Conservation (phyloP, 1,140 invertebrate species). For the Caenorhabditis latens region DNA sequence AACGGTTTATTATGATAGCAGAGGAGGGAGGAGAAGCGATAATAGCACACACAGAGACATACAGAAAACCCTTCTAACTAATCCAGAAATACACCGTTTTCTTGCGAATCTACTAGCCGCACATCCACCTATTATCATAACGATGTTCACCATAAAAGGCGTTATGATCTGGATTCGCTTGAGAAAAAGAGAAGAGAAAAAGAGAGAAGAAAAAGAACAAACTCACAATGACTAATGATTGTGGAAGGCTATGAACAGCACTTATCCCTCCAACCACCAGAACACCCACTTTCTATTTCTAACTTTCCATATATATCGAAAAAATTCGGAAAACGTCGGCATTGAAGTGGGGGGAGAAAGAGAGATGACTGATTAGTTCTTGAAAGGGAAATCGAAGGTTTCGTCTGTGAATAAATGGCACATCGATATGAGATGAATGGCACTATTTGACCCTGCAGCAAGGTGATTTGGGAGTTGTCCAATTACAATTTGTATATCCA, state of each 20-base stretch:
- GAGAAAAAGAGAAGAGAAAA: constrained; percentile 50
- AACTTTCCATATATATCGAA: constrained; percentile 47
- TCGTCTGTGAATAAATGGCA: background rate
- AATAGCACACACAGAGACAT: constrained; percentile 2
- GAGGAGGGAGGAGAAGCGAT: background rate
- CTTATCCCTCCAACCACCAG: constrained; percentile 1
- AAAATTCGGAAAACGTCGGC: constrained; percentile 42
- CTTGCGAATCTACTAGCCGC: background rate
- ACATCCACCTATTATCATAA: constrained; percentile 55
- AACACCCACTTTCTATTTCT: constrained; percentile 31
- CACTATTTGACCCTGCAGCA: constrained; percentile 32
- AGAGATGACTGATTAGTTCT: constrained; percentile 46
- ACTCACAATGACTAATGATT: constrained; percentile 56
- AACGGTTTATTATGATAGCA: constrained; percentile 33
- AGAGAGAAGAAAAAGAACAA: constrained; percentile 39
- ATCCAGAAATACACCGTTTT: constrained; percentile 22
- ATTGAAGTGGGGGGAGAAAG: background rate
- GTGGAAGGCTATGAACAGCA: background rate
- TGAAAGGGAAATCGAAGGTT: constrained; percentile 12
- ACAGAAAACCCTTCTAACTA: background rate
- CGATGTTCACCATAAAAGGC: constrained; percentile 55
- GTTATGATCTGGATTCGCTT: constrained; percentile 52
- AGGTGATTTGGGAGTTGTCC: constrained; percentile 43
- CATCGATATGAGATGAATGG: background rate
- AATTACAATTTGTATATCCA: constrained; percentile 13